These are phyloP conservation scores for Cercocebus atys DNA, from an alignment of 2,113 vertebrate species.

Conservation along the genomic window DNA sequence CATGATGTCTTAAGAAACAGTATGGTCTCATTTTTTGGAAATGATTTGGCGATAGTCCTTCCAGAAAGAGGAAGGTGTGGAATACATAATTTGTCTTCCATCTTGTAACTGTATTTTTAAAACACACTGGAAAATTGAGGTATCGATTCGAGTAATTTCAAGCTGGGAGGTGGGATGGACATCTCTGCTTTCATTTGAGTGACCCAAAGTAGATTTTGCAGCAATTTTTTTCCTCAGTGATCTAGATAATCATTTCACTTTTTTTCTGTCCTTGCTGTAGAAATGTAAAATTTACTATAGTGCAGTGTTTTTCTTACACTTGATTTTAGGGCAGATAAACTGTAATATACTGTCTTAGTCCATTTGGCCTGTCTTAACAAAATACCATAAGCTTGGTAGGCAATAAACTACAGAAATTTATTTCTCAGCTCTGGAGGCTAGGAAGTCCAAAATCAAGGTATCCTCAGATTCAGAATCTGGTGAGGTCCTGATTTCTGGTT, in stretches of 20 bases:
- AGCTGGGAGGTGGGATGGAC: background rate
- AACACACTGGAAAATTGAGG: background rate
- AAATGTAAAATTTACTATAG: conserved; percentile 16
- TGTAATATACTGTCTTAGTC: background rate
- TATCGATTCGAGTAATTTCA: background rate
- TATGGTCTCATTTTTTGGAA: background rate
- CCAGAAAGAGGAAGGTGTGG: background rate
- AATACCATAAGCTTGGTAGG: background rate
- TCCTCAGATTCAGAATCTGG: background rate
- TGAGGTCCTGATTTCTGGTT: background rate
- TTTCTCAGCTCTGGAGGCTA: background rate
- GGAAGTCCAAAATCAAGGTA: background rate
- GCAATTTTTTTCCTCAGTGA: background rate
- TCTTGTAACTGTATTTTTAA: conserved; percentile 38
- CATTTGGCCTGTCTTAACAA: background rate
- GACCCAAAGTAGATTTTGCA: background rate
- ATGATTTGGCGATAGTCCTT: background rate
- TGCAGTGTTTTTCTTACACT: conserved; percentile 1
- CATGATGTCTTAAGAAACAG: background rate
- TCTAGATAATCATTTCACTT: background rate
- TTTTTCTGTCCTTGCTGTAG: background rate
- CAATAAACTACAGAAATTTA: background rate
- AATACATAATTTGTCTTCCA: conserved; percentile 10
- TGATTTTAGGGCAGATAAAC: conserved; percentile 47
- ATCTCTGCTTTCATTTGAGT: conserved; percentile 38